Evolutionary conservation across 2,888 invertebrate genomes (phyloP), one percentile per base, ranked within the genome.

Genomic region (Luffia ferchaultella): DNA sequence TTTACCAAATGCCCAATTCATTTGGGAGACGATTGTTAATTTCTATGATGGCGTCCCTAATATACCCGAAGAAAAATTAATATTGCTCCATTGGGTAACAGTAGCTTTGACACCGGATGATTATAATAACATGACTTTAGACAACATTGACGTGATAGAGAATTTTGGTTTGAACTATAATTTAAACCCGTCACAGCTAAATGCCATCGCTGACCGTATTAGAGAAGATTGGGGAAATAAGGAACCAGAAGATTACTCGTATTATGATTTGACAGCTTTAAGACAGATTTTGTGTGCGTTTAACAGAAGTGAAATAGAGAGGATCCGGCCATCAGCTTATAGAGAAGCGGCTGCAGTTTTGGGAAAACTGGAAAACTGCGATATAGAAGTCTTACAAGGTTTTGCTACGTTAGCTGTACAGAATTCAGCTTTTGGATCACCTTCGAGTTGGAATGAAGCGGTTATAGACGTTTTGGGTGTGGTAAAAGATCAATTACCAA

Each of bases 201-300:
- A 62, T 9, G 73, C 84, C 0, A 73, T 88, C 12, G 86, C 85
- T 1, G 67, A 76, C 20, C 73, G 83, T n/a, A 75, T 88, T 1
- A 74, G 77, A 2, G 64, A 71, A 45, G 85, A 86, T 53, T 88
- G 86, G 63, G 72, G 79, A 1, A 73, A 68, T 1, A 88, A 88
- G 62, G 68, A 69, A 20, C 85, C 87, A 0, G 76, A 85, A 53
- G 86, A 86, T 53, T 86, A 85, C 56, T 86, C 87, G 0, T 79
- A 73, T 56, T 87, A 85, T 52, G 88, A 88, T 64, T 65, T 88
- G 48, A 67, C 62, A 42, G 80, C 85, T 1, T 61, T 88, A 49
- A 69, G 79, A 30, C 85, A 87, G 59, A 85, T 88, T 53, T 57
- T 88, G 1, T 88, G 88, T 57, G 77, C 77, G n/a, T 86, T 86